Evolutionary conservation across 1,140 invertebrate species (phyloP), one percentile per base, ranked within the genome.

Genomic region (Melipona quadrifasciata): DNA sequence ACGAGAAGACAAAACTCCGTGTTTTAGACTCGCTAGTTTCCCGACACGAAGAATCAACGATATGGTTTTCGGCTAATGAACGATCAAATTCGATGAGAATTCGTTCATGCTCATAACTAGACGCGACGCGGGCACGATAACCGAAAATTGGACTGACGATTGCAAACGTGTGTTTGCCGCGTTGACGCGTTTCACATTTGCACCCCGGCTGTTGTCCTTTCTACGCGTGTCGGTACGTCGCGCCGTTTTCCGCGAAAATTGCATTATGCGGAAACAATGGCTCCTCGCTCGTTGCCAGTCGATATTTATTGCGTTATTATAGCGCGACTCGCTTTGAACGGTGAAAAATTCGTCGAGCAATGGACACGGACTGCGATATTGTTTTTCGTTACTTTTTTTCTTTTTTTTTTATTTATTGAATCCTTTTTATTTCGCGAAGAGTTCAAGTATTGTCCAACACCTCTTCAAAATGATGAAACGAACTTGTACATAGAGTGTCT

Each of bases 71-170:
- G 61, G 61, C 24, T 53, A 19, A 17, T 6, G 17, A 27, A 21
- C 70, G 55, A 51, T 55, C 21, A 14, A 21, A 39, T 58, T 31
- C 6, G 27, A 27, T 58, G 53, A 2, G 19, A 57, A 34, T 34
- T 39, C 21, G 14, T 24, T 17, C 8, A 12, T 19, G 11, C 16
- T 34, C 39, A 10, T 34, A 39, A 39, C 34, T 39, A 2, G 34
- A 39, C 21, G 31, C 2, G 55, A 58, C 53, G 55, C 0, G 16
- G 21, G 6, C 27, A 14, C n/a, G 24, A 64, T 34, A 64, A 71
- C 14, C 2, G 21, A 47, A 67, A 80, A 80, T 80, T 53, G 53
- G 12, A 21, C 82, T 53, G 61, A 87, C 31, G 76, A 77, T 75
- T 31, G 34, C 14, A 57, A 65, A 34, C 55, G 79, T 51, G 79